Conservation (phyloP, 2,797 vertebrate genomes). For the Anabacerthia variegaticeps region DNA sequence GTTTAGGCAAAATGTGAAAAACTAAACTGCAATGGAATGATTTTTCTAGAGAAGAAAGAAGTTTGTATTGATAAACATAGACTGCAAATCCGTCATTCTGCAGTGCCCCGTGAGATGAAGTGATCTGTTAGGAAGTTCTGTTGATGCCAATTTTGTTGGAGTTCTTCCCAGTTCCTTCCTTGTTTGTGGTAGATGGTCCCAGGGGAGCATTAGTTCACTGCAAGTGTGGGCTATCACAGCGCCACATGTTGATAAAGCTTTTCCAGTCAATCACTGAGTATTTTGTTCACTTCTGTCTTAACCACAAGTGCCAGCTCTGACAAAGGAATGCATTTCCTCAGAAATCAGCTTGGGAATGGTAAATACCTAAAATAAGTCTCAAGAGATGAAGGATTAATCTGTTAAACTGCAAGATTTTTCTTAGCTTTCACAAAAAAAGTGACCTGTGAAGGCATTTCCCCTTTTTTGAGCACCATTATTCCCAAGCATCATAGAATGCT, state of each 20-base stretch:
- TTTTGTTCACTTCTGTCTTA: background rate
- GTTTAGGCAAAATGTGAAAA: no score
- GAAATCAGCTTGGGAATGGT: background rate
- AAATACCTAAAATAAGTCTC: background rate
- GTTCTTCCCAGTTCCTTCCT: background rate
- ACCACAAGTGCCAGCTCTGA: background rate
- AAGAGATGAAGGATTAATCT: background rate
- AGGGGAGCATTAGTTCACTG: background rate
- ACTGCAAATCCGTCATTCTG: background rate
- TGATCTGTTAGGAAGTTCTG: background rate
- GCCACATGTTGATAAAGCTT: background rate
- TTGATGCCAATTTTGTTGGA: background rate
- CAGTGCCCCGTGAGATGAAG: background rate
- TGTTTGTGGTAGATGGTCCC: background rate
- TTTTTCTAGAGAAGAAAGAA: background rate
- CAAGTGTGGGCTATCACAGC: background rate
- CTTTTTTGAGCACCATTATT: background rate
- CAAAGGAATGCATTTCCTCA: background rate
- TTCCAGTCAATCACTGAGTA: background rate
- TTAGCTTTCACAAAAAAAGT: background rate
- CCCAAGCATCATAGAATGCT: background rate
- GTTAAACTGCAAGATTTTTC: background rate
- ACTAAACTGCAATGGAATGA: background rate
- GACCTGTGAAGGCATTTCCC: background rate
- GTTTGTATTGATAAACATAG: background rate